Base-by-base conservation (phyloP, 1,140 invertebrate species). In the Drosophila pectinifera region DNA sequence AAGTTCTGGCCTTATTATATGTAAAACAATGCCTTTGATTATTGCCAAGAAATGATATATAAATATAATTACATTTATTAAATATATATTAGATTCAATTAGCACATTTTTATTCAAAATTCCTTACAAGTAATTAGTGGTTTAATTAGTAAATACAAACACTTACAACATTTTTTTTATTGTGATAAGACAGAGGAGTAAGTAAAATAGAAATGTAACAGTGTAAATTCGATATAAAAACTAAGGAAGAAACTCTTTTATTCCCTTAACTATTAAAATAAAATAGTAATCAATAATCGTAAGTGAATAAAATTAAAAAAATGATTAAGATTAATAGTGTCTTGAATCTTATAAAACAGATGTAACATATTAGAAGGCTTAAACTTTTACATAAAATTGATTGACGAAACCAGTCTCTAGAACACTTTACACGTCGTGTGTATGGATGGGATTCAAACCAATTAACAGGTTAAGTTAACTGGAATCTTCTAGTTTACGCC, bases 401-500 rank as follows among this genome's bases (percentile, higher is more conserved):
- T n/a, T 39, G 24, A 16, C 16, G 6, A 51, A 67, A 34, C 67
- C 36, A 16, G 24, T 55, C 31, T 8, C 13, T 34, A 28, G 5
- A 22, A 22, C 14, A 2, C 5, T 16, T 43, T 43, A 65, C 62
- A 45, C 39, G 4, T 28, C 11, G n/a, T 48, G 0, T 10, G n/a
- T 28, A 16, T 3, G 4, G 1, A 5, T 16, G 5, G 13, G 22
- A 13, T 4, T 4, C 14, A 1, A 6, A 13, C 18, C 11, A 31
- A 38, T 38, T 38, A 69, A 16, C 39, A 45, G 22, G 10, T 36
- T 24, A 46, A 28, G 11, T 2, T 49, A 74, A 55, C 72, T 64
- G 72, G 72, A 64, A 74, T 31, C 49, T 14, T 64, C 72, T 56
- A 74, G 72, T 31, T 67, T 36, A 5, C 20, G 16, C 62, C 68